These are phyloP conservation scores for Heteropelma amictum DNA, from an alignment of 2,888 invertebrate species.

Conservation along the genomic window DNA sequence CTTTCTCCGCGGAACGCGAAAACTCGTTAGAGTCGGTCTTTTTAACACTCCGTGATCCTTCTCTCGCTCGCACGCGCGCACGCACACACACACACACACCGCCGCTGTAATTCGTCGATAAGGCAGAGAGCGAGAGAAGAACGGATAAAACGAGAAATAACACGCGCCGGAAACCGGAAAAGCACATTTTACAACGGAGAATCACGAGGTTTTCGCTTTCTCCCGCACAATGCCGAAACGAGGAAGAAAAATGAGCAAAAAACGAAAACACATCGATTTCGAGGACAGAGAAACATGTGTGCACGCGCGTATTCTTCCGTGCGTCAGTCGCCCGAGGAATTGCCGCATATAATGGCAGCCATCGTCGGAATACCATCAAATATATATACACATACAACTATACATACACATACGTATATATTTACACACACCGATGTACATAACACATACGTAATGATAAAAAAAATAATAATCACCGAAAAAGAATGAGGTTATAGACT, in stretches of 20 bases:
- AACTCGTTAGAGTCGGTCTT: constrained; percentile 21
- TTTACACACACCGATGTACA: background rate
- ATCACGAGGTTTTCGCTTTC: no score
- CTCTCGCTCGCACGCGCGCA: constrained; percentile 24
- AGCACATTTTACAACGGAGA: constrained; percentile 26
- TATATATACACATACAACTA: constrained; percentile 1
- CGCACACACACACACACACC: no score
- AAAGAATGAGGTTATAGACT: constrained; percentile 22
- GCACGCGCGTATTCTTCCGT: constrained; percentile 58
- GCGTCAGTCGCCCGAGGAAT: constrained; percentile 63
- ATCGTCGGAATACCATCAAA: constrained; percentile 33
- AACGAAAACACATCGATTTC: background rate
- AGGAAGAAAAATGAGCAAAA: background rate
- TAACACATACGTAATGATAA: background rate
- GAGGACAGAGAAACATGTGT: constrained; percentile 53
- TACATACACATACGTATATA: background rate
- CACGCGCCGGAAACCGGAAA: constrained; percentile 19
- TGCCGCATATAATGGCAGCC: constrained; percentile 54
- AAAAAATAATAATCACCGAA: background rate
- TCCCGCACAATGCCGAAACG: no score
- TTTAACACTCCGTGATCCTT: background rate
- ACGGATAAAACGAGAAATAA: no score
- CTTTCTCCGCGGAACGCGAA: background rate
- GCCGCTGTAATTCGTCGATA: no score
- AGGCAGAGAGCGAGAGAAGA: constrained; percentile 20